phyloP scores from a whole-genome alignment of 2,888 invertebrate genomes.

The Oxystoma pomonae region DNA sequence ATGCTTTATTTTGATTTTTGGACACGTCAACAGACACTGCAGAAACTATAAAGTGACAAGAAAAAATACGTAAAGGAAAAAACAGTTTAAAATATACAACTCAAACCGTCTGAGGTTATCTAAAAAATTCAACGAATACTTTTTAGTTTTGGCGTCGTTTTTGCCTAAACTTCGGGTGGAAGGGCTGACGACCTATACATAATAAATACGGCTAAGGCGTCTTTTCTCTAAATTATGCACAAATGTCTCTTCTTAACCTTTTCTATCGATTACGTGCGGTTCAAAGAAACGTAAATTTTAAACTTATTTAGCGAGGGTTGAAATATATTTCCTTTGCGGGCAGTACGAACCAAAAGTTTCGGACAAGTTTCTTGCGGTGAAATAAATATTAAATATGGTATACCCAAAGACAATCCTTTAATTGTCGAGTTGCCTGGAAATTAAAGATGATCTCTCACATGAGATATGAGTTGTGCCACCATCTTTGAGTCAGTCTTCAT shows the following conservation, averaged over 20 bases:
- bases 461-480: no score
- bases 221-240: constrained; percentile 16
- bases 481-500: no score
- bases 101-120: background rate
- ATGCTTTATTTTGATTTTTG: no score
- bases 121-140: background rate
- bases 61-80: no score
- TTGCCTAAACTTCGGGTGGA: background rate
- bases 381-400: no score
- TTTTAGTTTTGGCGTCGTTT: background rate
- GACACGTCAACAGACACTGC: no score
- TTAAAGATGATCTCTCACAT: no score
- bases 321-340: background rate
- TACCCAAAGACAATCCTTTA: no score
- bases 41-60: no score
- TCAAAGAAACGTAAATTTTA: background rate
- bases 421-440: no score
- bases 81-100: no score
- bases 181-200: constrained; percentile 5
- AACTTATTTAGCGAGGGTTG: background rate
- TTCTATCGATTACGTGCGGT: background rate
- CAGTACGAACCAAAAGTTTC: background rate
- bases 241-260: constrained; percentile 5
- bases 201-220: constrained; percentile 16
- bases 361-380: no score